These are phyloP conservation scores for Calyptomena viridis DNA, from an alignment of 2,113 vertebrate genomes.

Conservation along the genomic window DNA sequence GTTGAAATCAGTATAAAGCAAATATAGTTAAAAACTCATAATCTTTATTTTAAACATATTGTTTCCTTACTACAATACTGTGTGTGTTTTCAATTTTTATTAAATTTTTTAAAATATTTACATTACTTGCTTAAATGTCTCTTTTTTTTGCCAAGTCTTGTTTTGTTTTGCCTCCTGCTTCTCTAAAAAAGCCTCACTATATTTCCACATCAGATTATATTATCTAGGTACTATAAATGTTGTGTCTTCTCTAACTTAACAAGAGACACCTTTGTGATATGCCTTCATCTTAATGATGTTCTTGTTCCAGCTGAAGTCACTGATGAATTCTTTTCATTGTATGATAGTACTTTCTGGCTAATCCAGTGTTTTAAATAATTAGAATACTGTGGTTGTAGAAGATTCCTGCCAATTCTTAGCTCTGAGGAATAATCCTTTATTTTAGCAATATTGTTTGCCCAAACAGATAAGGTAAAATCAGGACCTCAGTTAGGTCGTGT, in stretches of 20 bases:
- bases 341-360: background rate
- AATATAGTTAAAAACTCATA: background rate
- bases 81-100: background rate
- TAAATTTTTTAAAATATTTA: background rate
- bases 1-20: background rate
- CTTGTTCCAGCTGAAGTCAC: background rate
- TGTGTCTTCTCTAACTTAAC: background rate
- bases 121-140: background rate
- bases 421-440: background rate
- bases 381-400: background rate
- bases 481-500: background rate
- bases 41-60: background rate
- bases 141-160: background rate
- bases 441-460: background rate
- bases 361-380: background rate
- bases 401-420: background rate
- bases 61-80: too few species aligned
- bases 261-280: background rate
- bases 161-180: background rate
- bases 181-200: background rate
- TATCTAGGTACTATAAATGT: background rate
- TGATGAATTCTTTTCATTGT: background rate
- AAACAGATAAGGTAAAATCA: background rate
- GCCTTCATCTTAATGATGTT: background rate
- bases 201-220: background rate